Base-by-base conservation (phyloP, 2,888 invertebrate genomes). In the Meganola albula region DNA sequence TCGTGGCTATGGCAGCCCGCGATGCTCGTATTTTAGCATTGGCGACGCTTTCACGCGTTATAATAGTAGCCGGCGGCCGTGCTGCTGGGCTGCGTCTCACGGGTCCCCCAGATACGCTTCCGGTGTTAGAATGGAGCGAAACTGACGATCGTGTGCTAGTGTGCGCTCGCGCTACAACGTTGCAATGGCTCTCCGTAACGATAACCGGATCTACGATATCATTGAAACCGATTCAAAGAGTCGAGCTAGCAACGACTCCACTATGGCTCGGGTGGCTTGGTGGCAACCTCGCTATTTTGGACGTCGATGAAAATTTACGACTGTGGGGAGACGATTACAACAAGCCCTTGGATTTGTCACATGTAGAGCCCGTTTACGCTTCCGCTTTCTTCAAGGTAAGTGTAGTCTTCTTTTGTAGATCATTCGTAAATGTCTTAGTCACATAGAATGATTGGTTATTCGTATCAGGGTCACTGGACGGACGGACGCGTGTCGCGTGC, bases 251-350 rank as follows among this genome's bases (percentile, higher is more conserved):
- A 35, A 42, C 71, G 8, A 55, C 82, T 91, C 58, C 88, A 79
- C 22, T 96, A 90, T 75, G 92, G 92, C 57, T 88, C 91, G 63
- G 90, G 90, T 58, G 92, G 84, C 93, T 63, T 76, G 94, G 54
- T 88, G 95, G 83, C 92, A 94, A 94, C 31, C 86, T 98, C 20
- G 95, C 95, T 1, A 89, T 95, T 34, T 79, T 98, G 44, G 98
- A 98, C 75, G 90, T 91, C 0, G 88, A 90, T 40, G 98, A 98
- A 75, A 93, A 92, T 49, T 77, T 98, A 35, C 93, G 96, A 68
- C 83, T 99, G 26, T 88, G 97, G 61, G 98, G 98, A 63, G 97
- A 97, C 1, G 90, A 96, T 41, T 94, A 96, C 60, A 93, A 95
- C 51, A 96, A 96, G 72, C 85, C 92, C 12, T 79, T 95, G 44